Base-by-base conservation (phyloP, 2,113 vertebrate genomes). In the Pluvianellus socialis region DNA sequence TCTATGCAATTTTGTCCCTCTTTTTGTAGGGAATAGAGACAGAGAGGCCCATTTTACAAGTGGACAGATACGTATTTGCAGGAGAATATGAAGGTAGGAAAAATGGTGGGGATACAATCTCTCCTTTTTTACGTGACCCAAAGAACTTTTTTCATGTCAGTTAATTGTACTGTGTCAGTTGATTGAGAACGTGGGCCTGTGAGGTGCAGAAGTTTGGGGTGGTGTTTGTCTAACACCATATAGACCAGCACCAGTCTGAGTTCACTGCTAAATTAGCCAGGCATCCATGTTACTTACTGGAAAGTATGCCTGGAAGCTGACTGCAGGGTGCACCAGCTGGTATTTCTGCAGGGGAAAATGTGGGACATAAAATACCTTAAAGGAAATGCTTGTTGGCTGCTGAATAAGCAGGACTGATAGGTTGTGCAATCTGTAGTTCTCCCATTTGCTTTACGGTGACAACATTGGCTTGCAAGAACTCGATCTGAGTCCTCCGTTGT, bases 81-180 rank as follows among this genome's bases (percentile, higher is more conserved):
- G 99, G 99, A 50, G 98, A 99, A 63, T 99, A 99, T 97, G 99
- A 99, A 98, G 99, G 99, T 99, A 98, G 94, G 98, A 92, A 12
- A 62, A 80, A 18, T n/a, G 10, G 33, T 4, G 6, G 72, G 53
- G 62, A 62, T 56, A 16, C 33, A 55, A 16, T n/a, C 44, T 52
- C 23, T 82, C 47, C 40, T 76, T 94, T 89, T 86, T 68, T 28
- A 40, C 4, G 3, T 40, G 40, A 53, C 35, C 40, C 42, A 59
- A 33, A 40, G 45, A 75, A 62, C 53, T 81, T 73, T 9, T 18
- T 88, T 42, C 44, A 38, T 1, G 3, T 73, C 11, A 8, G 33
- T 62, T 71, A 53, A 21, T 40, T 49, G 50, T 33, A 40, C 23
- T 88, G 91, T 2, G 4, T 38, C 38, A 38, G 38, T 7, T 38